phyloP scores from a whole-genome alignment of 2,113 vertebrate genomes.

The Thinocorus orbignyianus region DNA sequence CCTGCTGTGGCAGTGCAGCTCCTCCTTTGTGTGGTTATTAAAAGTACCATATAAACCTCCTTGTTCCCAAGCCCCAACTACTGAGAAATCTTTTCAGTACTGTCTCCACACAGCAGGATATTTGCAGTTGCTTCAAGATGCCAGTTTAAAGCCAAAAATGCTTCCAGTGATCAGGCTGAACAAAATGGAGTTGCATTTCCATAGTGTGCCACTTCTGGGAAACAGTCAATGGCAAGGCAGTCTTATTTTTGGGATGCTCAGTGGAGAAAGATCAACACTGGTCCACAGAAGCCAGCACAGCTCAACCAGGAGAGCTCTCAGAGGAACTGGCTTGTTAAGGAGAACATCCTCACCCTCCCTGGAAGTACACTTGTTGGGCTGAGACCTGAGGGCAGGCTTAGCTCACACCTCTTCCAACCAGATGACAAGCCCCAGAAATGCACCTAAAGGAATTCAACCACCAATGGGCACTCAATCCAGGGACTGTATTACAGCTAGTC shows the following conservation, averaged over 20 bases:
- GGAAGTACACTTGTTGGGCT: neutral
- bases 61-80: neutral
- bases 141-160: neutral
- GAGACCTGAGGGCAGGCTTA: neutral
- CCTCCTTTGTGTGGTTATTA: neutral
- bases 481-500: neutral
- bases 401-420: neutral
- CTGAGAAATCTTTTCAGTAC: neutral
- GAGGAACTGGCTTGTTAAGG: neutral
- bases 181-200: neutral
- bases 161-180: neutral
- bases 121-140: neutral
- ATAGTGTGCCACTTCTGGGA: neutral
- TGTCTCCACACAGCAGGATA: neutral
- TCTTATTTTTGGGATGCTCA: neutral
- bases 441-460: neutral
- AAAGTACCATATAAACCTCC: neutral
- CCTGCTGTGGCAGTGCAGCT: neutral
- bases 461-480: neutral
- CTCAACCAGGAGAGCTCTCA: neutral
- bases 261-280: rapidly evolving
- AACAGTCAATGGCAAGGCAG: neutral
- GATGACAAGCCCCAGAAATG: neutral
- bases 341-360: neutral
- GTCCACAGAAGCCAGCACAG: neutral